phyloP scores from a whole-genome alignment of 2,888 invertebrate species.

The Orthosia cruda region DNA sequence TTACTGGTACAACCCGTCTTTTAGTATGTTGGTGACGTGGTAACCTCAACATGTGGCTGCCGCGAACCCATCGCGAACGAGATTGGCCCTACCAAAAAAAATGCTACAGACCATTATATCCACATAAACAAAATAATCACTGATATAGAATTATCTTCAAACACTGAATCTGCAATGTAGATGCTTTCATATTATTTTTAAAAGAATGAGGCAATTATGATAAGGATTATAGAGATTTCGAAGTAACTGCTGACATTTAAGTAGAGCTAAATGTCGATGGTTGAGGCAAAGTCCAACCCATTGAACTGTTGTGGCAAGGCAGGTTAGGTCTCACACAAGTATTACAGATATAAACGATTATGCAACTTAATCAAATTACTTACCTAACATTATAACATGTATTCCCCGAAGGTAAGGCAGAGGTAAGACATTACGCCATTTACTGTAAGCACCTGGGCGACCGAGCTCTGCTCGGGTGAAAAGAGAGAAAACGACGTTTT shows the following conservation, averaged over 20 bases:
- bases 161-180: neutral
- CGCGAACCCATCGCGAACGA: too few species aligned
- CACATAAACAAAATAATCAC: neutral
- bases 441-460: too few species aligned
- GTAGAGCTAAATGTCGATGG: constrained; percentile 21
- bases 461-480: too few species aligned
- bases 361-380: neutral
- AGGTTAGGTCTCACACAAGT: neutral
- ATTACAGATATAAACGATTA: neutral
- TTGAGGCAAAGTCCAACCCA: neutral
- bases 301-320: constrained; percentile 30
- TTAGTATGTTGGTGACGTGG: too few species aligned
- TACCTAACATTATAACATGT: too few species aligned
- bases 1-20: too few species aligned
- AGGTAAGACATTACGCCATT: too few species aligned
- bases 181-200: neutral
- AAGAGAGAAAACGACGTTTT: too few species aligned
- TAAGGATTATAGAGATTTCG: neutral
- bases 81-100: neutral
- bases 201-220: neutral
- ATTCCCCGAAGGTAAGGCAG: too few species aligned
- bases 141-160: neutral
- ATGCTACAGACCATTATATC: neutral
- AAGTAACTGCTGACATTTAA: constrained; percentile 43
- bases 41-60: too few species aligned